Evolutionary conservation across 2,888 invertebrate genomes (phyloP).

Genomic region (Hypolimnas misippus): DNA sequence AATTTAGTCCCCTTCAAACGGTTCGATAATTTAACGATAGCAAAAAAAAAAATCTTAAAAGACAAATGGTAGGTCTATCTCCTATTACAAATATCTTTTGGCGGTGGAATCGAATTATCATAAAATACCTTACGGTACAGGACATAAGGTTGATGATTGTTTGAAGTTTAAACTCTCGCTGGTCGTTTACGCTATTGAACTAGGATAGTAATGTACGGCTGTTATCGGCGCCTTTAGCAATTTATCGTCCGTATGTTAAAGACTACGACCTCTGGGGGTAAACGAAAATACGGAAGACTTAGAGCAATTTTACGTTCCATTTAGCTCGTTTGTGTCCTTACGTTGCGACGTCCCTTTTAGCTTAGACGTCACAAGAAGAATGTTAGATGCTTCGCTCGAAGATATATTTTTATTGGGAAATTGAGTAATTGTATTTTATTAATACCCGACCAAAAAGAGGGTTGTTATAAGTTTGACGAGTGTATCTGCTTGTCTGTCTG

Average conservation of each 20-base stretch:
- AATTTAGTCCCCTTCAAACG: conserved; percentile 1
- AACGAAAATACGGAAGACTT: conserved; percentile 39
- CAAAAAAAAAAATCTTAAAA: conserved; percentile 24
- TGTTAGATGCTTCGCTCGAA: background rate
- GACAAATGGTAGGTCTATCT: conserved; percentile 28
- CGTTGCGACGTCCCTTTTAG: conserved; percentile 17
- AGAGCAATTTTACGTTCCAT: conserved; percentile 41
- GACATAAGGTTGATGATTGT: conserved; percentile 20
- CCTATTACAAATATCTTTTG: conserved; percentile 23
- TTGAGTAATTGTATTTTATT: background rate
- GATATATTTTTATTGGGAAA: background rate
- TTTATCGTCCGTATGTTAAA: conserved; percentile 41
- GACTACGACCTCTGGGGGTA: conserved; percentile 38
- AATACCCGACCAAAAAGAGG: too few relatives aligned
- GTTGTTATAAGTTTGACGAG: too few relatives aligned
- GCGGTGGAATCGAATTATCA: background rate
- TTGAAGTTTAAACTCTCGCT: conserved; percentile 8
- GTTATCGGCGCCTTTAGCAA: conserved; percentile 39
- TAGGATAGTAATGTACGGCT: conserved; percentile 37
- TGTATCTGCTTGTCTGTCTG: too few relatives aligned
- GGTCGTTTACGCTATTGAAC: conserved; percentile 32
- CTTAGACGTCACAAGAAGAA: conserved; percentile 15
- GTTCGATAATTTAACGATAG: conserved; percentile 27
- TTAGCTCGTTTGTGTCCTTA: conserved; percentile 36
- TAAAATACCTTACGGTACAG: background rate